Evolutionary conservation across 2,888 invertebrate species (phyloP).

Genomic region (Cremastinae sp.): DNA sequence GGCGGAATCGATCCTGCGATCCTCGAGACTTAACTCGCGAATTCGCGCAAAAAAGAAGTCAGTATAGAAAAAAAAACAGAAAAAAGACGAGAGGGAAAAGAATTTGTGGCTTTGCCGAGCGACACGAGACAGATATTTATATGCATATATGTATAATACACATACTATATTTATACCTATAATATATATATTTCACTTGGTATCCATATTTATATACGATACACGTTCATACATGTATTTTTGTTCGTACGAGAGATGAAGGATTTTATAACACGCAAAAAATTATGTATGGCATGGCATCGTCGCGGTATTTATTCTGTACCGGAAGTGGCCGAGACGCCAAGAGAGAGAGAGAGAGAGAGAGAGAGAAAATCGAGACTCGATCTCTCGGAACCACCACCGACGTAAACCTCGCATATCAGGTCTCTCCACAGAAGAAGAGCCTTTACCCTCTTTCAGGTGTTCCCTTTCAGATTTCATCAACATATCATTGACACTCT

Average conservation of each 20-base stretch:
- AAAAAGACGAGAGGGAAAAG: conserved; percentile 18
- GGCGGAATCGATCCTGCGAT: conserved; percentile 41
- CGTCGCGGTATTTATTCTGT: conserved; percentile 36
- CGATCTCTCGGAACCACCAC: conserved; percentile 71
- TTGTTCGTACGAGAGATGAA: conserved; percentile 10
- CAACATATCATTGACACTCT: neutral
- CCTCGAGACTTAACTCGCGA: conserved; percentile 18
- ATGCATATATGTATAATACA: too few relatives aligned
- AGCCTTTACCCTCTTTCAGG: neutral
- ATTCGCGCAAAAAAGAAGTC: conserved; percentile 46
- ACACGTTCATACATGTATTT: too few relatives aligned
- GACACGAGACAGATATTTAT: conserved; percentile 40
- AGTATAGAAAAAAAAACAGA: too few relatives aligned
- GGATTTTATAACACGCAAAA: neutral
- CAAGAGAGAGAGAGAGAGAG: conserved; percentile 43
- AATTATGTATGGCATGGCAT: conserved; percentile 27
- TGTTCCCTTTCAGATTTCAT: neutral
- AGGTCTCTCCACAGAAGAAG: conserved; percentile 35
- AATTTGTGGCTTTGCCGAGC: conserved; percentile 38
- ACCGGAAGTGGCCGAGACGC: conserved; percentile 74
- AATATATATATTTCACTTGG: too few relatives aligned
- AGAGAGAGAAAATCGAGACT: conserved; percentile 63
- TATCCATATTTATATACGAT: too few relatives aligned
- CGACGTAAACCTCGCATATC: conserved; percentile 46
- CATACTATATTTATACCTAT: too few relatives aligned